A percentile compares a stretch with the other conserved stretches of the same genome.
phyloP scores from a whole-genome alignment of 2,113 vertebrate species.

The Onychorhynchus coronatus region DNA sequence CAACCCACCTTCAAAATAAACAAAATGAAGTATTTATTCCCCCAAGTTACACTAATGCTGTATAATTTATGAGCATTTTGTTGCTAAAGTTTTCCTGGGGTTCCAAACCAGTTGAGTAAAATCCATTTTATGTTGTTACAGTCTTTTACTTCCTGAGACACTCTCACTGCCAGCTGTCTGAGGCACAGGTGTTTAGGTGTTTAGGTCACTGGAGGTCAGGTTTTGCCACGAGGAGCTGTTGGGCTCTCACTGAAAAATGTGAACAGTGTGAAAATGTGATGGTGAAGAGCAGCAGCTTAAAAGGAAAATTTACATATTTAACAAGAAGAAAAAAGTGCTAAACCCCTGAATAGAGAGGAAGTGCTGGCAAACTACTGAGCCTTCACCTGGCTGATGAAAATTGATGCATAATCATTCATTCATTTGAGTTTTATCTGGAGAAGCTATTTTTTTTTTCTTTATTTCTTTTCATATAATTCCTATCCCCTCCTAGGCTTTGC shows the following conservation, averaged over 20 bases:
- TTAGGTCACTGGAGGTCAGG: not conserved
- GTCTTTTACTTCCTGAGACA: not conserved
- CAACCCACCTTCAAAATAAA: not conserved
- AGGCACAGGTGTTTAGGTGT: not conserved
- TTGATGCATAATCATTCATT: not conserved
- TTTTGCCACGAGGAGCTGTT: not conserved
- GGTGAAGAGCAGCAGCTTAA: not conserved
- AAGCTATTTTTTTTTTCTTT: not conserved
- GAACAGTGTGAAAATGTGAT: not conserved
- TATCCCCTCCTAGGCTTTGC: not conserved
- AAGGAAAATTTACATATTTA: not conserved
- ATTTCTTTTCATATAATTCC: not conserved
- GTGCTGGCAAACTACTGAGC: not conserved
- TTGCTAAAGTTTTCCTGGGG: not conserved
- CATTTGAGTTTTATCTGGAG: not conserved
- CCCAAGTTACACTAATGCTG: not conserved
- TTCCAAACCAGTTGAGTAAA: not conserved
- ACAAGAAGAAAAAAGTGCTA: not conserved
- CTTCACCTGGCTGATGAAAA: not conserved
- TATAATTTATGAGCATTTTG: not conserved
- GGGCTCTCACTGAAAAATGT: not conserved
- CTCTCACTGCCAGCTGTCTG: not conserved
- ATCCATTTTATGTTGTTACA: not conserved
- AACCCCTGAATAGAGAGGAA: not conserved
- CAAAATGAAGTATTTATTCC: not conserved